A percentile compares a stretch with the other conserved stretches of the same genome.
Conservation (phyloP, 2,797 vertebrate genomes). For the Pseudopleuronectes americanus region DNA sequence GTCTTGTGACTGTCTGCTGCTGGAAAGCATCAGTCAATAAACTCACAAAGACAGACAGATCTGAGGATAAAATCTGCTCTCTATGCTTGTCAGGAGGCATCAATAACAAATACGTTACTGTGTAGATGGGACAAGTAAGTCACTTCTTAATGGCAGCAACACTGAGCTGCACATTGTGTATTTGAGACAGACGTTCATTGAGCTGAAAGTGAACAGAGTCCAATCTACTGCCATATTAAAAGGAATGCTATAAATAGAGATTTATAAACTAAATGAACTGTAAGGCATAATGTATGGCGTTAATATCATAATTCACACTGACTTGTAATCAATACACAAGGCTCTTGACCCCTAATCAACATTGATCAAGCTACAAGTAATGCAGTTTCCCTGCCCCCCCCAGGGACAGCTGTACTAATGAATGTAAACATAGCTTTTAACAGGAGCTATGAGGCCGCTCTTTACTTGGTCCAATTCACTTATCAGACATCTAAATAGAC, state of each 20-base stretch:
- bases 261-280: neutral
- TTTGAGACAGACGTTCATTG: neutral
- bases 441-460: slow-evolving; percentile 19
- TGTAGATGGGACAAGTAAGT: neutral
- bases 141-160: neutral
- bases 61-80: neutral
- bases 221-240: neutral
- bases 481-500: slow-evolving; percentile 38
- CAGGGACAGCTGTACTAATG: slow-evolving; percentile 32
- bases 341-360: slow-evolving; percentile 55
- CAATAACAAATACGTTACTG: neutral
- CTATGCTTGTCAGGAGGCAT: neutral
- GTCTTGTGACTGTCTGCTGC: slow-evolving; percentile 37
- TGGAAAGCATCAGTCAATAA: slow-evolving; percentile 27
- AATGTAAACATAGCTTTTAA: slow-evolving; percentile 58
- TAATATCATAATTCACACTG: slow-evolving; percentile 42
- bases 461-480: slow-evolving; percentile 38
- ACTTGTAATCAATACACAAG: slow-evolving; percentile 58
- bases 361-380: slow-evolving; percentile 55
- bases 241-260: neutral
- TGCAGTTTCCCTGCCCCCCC: slow-evolving; percentile 25
- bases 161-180: neutral
- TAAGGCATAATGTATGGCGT: neutral
- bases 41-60: neutral
- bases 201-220: neutral